Evolutionary conservation across 2,797 vertebrate genomes (phyloP).

Genomic region (Iguana delicatissima): DNA sequence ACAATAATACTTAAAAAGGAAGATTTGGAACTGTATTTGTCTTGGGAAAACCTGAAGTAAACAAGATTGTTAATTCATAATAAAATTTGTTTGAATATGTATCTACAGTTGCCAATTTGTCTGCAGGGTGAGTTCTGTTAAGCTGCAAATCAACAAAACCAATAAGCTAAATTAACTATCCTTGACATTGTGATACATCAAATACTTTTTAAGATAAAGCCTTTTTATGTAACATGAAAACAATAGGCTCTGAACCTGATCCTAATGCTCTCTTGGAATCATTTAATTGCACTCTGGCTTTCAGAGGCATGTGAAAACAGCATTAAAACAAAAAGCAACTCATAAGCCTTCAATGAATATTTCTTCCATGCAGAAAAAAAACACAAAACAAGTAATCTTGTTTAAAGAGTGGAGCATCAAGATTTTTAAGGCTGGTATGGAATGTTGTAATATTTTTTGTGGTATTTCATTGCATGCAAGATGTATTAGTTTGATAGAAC

Average conservation of each 20-base stretch:
- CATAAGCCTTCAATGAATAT: background rate
- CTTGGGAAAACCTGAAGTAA: background rate
- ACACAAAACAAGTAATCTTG: background rate
- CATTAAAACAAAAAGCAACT: background rate
- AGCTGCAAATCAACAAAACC: background rate
- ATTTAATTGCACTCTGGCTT: slow-evolving; percentile 21
- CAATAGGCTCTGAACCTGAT: background rate
- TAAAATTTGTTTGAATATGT: slow-evolving; percentile 1
- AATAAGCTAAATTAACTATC: slow-evolving; percentile 20
- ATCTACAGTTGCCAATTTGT: background rate
- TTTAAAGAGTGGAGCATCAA: background rate
- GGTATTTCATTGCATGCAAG: background rate
- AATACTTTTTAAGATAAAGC: slow-evolving; percentile 7
- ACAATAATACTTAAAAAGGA: background rate
- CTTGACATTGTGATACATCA: slow-evolving; percentile 19
- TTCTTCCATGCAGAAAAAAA: background rate
- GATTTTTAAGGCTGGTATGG: background rate
- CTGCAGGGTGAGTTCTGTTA: background rate
- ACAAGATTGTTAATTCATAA: slow-evolving; percentile 3
- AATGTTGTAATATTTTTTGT: background rate
- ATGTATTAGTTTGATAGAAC: no score
- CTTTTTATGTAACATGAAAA: background rate
- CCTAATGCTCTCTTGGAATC: background rate
- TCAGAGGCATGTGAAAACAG: background rate
- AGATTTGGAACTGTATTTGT: slow-evolving; percentile 24